A percentile compares a stretch with the other conserved stretches of the same genome.
phyloP scores from a whole-genome alignment of 2,888 invertebrate species.

The Cryptus armator region DNA sequence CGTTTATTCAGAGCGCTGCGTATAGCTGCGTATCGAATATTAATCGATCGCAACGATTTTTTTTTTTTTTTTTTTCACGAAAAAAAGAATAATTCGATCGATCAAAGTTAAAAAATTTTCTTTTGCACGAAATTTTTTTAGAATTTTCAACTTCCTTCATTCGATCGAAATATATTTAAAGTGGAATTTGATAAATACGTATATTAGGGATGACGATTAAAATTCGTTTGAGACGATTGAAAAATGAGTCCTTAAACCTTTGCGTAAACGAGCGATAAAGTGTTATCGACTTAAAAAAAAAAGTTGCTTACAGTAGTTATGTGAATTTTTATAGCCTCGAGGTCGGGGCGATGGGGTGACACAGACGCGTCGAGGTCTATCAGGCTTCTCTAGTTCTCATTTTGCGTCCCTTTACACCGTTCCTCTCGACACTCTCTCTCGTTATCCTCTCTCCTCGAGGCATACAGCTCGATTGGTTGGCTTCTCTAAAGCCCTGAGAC shows the following conservation, averaged over 20 bases:
- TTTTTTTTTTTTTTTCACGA: no score
- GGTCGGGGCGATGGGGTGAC: constrained; percentile 29
- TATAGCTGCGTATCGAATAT: no score
- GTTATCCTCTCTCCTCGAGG: constrained; percentile 54
- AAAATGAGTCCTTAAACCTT: neutral
- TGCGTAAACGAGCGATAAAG: neutral
- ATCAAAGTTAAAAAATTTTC: no score
- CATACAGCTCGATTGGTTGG: constrained; percentile 72
- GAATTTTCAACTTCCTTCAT: no score
- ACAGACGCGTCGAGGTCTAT: constrained; percentile 22
- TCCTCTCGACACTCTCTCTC: constrained; percentile 23
- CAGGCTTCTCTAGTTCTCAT: constrained; percentile 20
- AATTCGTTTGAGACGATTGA: neutral
- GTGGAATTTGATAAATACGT: no score
- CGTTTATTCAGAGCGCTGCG: no score
- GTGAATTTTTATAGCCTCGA: constrained; percentile 35
- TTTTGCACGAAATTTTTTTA: no score
- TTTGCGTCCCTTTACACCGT: neutral
- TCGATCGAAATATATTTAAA: no score
- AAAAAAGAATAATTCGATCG: no score
- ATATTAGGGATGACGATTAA: no score
- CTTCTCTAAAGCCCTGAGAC: constrained; percentile 74
- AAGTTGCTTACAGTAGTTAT: constrained; percentile 9
- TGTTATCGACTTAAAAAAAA: neutral
- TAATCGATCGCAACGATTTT: no score